Evolutionary conservation across 92 coral and sea anemone species (phyloP).

Genomic region (Parazoanthus atlanticus): DNA sequence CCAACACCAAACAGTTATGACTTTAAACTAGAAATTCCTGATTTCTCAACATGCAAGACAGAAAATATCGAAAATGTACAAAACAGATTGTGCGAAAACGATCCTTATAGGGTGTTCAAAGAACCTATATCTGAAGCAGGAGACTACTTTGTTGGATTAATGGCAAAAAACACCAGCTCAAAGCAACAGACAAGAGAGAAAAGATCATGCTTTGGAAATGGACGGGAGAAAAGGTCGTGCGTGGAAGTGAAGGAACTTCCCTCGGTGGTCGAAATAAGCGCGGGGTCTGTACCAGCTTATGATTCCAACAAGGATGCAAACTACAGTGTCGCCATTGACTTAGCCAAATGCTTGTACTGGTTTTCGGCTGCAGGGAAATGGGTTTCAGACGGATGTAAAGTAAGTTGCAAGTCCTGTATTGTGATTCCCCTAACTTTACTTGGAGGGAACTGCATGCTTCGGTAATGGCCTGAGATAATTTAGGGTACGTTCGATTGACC

Average conservation of each 20-base stretch:
- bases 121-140: conserved; percentile 31
- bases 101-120: conserved; percentile 25
- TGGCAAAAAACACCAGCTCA: neutral
- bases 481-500: too few relatives aligned
- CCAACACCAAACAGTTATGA: conserved; percentile 30
- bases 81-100: neutral
- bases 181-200: conserved; percentile 21
- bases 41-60: conserved; percentile 25
- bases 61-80: neutral
- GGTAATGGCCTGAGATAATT: too few relatives aligned
- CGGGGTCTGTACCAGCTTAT: conserved; percentile 40
- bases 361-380: conserved; percentile 45
- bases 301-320: conserved; percentile 43
- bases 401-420: neutral
- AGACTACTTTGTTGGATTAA: conserved; percentile 39
- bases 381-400: conserved; percentile 55
- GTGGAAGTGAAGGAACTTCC: conserved; percentile 60
- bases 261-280: neutral
- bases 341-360: conserved; percentile 52
- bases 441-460: too few relatives aligned
- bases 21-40: conserved; percentile 19
- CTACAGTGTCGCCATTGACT: conserved; percentile 38
- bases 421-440: too few relatives aligned
- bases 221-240: conserved; percentile 31
- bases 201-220: conserved; percentile 38